Evolutionary conservation across 1,140 invertebrate genomes (phyloP).

Genomic region (Formica selysi): DNA sequence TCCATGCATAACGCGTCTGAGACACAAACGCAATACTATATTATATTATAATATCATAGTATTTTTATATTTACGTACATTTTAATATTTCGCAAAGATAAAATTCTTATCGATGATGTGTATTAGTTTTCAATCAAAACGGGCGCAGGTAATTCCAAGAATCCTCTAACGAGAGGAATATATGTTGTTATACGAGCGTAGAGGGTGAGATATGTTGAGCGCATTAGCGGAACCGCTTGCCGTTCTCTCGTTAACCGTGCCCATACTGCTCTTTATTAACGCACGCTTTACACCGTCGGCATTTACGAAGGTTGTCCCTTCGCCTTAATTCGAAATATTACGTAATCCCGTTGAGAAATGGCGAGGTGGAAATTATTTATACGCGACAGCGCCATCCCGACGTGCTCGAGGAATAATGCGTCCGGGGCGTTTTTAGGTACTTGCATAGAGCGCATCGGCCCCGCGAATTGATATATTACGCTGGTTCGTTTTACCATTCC

Average conservation of each 20-base stretch:
- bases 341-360: conserved; percentile 59
- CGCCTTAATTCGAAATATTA: conserved; percentile 63
- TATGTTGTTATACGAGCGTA: conserved; percentile 32
- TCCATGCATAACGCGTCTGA: no score
- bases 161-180: conserved; percentile 12
- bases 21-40: no score
- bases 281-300: conserved; percentile 48
- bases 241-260: conserved; percentile 50
- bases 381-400: conserved; percentile 47
- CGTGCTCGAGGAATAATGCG: conserved; percentile 61
- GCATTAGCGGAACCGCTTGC: conserved; percentile 54
- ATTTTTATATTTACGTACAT: not conserved
- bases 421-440: conserved; percentile 54
- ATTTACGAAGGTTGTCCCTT: conserved; percentile 54
- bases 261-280: conserved; percentile 56
- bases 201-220: conserved; percentile 43
- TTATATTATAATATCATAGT: no score
- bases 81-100: conserved; percentile 32
- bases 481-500: conserved; percentile 52
- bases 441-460: conserved; percentile 34
- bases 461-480: conserved; percentile 59
- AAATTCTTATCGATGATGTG: conserved; percentile 27
- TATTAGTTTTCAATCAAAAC: conserved; percentile 46
- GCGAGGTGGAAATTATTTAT: conserved; percentile 58
- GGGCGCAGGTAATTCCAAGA: conserved; percentile 20